Evolutionary conservation across 2,888 invertebrate genomes (phyloP), one percentile per base, ranked within the genome.

Genomic region (Argyresthia albistria): DNA sequence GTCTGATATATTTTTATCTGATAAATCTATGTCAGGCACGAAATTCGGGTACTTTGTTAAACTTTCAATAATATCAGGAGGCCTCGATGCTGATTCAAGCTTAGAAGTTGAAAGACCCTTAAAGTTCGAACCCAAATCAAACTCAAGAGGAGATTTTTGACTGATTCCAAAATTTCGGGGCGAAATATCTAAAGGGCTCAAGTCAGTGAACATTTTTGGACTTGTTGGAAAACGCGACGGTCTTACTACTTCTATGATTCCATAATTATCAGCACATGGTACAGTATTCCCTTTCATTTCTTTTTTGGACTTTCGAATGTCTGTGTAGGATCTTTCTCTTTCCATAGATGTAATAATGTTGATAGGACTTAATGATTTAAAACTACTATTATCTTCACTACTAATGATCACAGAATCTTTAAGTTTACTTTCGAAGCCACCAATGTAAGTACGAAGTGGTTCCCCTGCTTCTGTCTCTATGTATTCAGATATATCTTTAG

Each of bases 1-100:
- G 59, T 82, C 82, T 0, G 83, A 80, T 53, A 73, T 59, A 67
- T 74, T 77, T 73, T 74, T 81, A 54, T 86, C 87, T 42, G 87
- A 80, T 64, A 87, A 70, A 69, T 86, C 86, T 67, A 87, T 87
- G 59, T 87, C 87, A 62, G 87, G 84, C 55, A 87, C 79, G 73
- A 88, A 86, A 66, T 87, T 83, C 49, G 81, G 81, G 61, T 81
- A 83, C 80, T 77, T 86, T 43, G 79, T 73, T 58, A 87, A 76
- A 63, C 76, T 84, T 58, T 87, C 87, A 35, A 88, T 87, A 50
- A 88, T 80, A 63, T 87, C 87, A 53, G 80, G 81, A 39, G 80
- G 79, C 60, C 81, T 76, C 50, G 58, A 60, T 42, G 69, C 12
- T 49, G 67, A 66, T 50, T 67, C 66, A 55, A 60, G 56, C 56